A percentile compares a stretch with the other conserved stretches of the same genome.
These are phyloP conservation scores for Exocentrus adspersus DNA, from an alignment of 2,888 invertebrate species.

Conservation along the genomic window DNA sequence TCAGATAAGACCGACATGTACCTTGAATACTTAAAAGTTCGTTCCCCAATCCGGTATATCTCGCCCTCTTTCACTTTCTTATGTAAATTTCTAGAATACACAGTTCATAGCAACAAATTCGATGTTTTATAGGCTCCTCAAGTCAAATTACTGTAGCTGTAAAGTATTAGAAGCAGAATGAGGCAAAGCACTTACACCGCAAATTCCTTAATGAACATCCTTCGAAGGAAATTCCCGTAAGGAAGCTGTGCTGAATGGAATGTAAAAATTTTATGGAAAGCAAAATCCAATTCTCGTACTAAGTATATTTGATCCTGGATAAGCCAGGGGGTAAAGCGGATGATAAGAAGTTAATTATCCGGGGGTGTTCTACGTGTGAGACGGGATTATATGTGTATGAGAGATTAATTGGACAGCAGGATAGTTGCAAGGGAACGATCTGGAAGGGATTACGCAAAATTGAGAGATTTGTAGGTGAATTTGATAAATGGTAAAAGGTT, in stretches of 20 bases:
- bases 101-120: neutral
- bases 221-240: neutral
- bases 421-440: neutral
- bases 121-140: neutral
- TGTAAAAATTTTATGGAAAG: neutral
- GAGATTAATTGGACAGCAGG: slow-evolving; percentile 7
- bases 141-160: neutral
- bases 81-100: neutral
- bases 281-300: neutral
- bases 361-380: neutral
- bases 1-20: no score
- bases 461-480: neutral
- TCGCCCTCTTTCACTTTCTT: neutral
- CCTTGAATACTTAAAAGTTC: no score
- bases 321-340: slow-evolving; percentile 1
- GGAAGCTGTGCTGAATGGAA: neutral
- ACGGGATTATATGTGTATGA: no score
- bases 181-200: neutral
- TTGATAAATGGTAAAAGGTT: no score
- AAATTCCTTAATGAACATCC: neutral
- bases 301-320: neutral
- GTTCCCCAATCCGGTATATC: neutral
- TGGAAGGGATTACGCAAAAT: neutral
- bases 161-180: neutral
- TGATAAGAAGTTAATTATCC: slow-evolving; percentile 12